phyloP scores from a whole-genome alignment of 2,797 vertebrate species.

The Syngnathus acus region DNA sequence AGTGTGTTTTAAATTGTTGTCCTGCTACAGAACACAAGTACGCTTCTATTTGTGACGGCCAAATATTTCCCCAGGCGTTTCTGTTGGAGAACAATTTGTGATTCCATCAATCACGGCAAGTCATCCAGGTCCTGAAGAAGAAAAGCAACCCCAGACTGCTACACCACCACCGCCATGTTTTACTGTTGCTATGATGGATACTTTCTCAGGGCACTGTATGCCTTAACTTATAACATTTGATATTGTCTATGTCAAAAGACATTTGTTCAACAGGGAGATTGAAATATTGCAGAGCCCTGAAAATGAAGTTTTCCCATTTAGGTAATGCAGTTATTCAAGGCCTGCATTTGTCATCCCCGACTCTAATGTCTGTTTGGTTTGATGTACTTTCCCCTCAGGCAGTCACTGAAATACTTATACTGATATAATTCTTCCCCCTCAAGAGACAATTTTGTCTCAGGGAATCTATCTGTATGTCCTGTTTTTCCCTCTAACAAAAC shows the following conservation, averaged over 20 bases:
- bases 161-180: neutral
- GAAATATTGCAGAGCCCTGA: slow-evolving; percentile 28
- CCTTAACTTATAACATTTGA: slow-evolving; percentile 20
- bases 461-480: neutral
- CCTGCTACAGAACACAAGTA: too few relatives aligned
- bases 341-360: slow-evolving; percentile 58
- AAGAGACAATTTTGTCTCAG: neutral
- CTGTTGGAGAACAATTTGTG: too few relatives aligned
- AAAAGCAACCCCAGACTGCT: neutral
- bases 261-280: slow-evolving; percentile 21
- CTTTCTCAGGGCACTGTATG: neutral
- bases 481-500: neutral
- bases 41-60: too few relatives aligned
- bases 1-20: too few relatives aligned
- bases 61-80: too few relatives aligned
- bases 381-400: slow-evolving; percentile 58
- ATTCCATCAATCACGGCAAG: neutral
- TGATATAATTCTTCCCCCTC: neutral
- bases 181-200: neutral
- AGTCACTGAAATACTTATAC: slow-evolving; percentile 33
- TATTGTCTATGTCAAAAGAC: slow-evolving; percentile 1
- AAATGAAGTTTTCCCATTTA: slow-evolving; percentile 53
- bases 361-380: slow-evolving; percentile 50
- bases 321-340: slow-evolving; percentile 52
- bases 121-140: neutral